Percentiles rank a stretch among this genome's conserved stretches.
phyloP scores from a whole-genome alignment of 2,113 vertebrate species.

The Brevimyrus niger region DNA sequence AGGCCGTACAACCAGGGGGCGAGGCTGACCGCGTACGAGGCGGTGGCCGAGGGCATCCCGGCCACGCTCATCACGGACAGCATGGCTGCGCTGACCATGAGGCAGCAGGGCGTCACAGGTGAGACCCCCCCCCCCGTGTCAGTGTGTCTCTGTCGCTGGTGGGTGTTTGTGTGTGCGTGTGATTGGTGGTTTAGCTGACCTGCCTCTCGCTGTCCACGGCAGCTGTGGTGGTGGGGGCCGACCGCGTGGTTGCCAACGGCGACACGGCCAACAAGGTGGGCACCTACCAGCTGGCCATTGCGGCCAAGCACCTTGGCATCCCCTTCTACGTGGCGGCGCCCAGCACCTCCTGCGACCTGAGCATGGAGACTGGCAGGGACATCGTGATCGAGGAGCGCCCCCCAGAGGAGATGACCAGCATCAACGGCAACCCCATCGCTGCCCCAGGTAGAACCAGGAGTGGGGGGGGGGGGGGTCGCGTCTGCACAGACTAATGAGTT shows the following conservation, averaged over 20 bases:
- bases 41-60: constrained; percentile 70
- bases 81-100: constrained; percentile 75
- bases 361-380: constrained; percentile 61
- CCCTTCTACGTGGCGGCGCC: constrained; percentile 87
- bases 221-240: constrained; percentile 83
- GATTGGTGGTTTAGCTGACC: neutral
- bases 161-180: neutral
- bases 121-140: constrained; percentile 6
- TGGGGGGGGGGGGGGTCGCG: too few relatives aligned
- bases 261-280: constrained; percentile 89
- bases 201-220: neutral
- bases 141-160: neutral
- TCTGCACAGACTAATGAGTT: neutral
- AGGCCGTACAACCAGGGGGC: constrained; percentile 85
- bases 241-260: constrained; percentile 78
- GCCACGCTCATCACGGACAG: constrained; percentile 81
- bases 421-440: constrained; percentile 69
- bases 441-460: constrained; percentile 58
- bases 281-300: constrained; percentile 80
- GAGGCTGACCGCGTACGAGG: constrained; percentile 77
- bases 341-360: constrained; percentile 77
- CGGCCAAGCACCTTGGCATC: constrained; percentile 70
- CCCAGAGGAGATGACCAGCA: constrained; percentile 67
- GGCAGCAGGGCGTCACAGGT: constrained; percentile 71
- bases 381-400: constrained; percentile 82